Conservation (phyloP, 2,113 vertebrate genomes). For the Phaethon lepturus region DNA sequence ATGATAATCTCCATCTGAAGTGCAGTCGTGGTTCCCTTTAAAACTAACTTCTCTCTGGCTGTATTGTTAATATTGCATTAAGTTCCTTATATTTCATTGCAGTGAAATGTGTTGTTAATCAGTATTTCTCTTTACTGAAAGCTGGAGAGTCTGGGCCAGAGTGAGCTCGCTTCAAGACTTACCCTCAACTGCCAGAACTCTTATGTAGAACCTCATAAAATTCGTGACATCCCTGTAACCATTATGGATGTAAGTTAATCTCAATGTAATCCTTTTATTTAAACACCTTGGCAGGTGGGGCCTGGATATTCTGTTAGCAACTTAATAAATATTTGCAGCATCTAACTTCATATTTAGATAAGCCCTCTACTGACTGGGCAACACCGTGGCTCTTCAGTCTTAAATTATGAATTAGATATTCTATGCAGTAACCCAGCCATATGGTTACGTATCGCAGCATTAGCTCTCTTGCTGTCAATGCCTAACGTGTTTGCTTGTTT, state of each 20-base stretch:
- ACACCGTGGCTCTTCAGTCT: neutral
- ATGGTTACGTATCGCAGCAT: accelerated
- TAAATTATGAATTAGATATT: neutral
- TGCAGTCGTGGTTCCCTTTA: neutral
- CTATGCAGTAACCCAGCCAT: neutral
- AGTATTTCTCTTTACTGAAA: conserved; percentile 60
- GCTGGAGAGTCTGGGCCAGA: conserved; percentile 95
- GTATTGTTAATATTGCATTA: neutral
- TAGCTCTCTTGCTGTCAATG: neutral
- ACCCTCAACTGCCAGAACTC: conserved; percentile 99
- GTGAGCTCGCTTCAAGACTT: conserved; percentile 93
- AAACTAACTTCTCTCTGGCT: neutral
- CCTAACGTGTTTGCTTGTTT: neutral
- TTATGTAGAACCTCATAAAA: conserved; percentile 98
- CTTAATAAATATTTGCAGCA: neutral
- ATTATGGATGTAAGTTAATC: conserved; percentile 92
- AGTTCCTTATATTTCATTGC: neutral
- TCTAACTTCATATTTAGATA: neutral
- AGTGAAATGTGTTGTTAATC: neutral
- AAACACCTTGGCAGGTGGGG: neutral
- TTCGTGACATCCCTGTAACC: conserved; percentile 92
- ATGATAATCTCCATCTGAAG: neutral
- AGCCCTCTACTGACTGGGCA: neutral
- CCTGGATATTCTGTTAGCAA: neutral
- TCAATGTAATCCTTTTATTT: neutral